These are phyloP conservation scores for Squalus acanthias DNA, from an alignment of 2,797 vertebrate species.

Conservation along the genomic window DNA sequence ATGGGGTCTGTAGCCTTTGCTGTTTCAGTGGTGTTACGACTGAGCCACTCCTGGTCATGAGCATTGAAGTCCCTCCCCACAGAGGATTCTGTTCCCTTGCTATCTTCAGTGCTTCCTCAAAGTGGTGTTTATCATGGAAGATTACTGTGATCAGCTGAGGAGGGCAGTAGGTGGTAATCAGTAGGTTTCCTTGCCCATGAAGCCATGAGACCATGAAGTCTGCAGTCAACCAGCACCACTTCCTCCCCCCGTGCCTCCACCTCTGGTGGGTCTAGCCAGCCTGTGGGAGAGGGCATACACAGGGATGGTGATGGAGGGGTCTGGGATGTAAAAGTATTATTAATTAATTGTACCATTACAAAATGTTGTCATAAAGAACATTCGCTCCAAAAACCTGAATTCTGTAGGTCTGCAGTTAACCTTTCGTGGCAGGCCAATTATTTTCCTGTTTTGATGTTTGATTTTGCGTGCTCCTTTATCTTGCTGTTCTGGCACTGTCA, in stretches of 20 bases:
- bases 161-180: not conserved
- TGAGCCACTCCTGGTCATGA: not conserved
- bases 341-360: no score
- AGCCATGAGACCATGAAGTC: no score
- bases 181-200: not conserved
- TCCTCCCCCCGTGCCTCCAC: not conserved
- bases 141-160: not conserved
- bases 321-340: not conserved
- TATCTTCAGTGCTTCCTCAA: not conserved
- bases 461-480: not conserved
- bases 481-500: not conserved
- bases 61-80: not conserved
- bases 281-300: not conserved
- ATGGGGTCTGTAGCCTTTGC: not conserved
- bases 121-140: not conserved
- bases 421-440: not conserved
- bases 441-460: not conserved
- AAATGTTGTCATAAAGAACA: not conserved
- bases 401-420: not conserved
- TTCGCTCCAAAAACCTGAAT: not conserved
- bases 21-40: not conserved
- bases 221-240: not conserved
- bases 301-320: not conserved
- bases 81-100: not conserved
- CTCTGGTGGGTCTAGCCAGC: not conserved